Conservation (phyloP, 2,888 invertebrate species). For the Euphydryas editha region DNA sequence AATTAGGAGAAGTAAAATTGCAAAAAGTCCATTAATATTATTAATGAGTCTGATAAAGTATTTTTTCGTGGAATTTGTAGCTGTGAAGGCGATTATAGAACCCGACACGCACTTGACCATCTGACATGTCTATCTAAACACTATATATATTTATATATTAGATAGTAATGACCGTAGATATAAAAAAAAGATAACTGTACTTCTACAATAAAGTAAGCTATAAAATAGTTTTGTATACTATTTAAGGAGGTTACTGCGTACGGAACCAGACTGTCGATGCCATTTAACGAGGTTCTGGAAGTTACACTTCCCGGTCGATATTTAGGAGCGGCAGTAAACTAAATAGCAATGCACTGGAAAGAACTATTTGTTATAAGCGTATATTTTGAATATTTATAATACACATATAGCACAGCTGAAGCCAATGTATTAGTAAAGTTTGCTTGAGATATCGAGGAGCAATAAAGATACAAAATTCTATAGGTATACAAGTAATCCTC, state of each 20-base stretch:
- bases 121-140: not conserved
- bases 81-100: no score
- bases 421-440: not conserved
- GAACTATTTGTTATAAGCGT: constrained; percentile 13
- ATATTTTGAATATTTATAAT: not conserved
- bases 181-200: not conserved
- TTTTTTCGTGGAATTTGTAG: no score
- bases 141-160: not conserved
- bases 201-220: constrained; percentile 1
- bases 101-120: no score
- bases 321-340: constrained; percentile 56
- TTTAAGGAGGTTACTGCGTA: constrained; percentile 43
- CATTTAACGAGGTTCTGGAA: constrained; percentile 47
- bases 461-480: no score
- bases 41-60: no score
- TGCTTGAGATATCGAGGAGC: no score
- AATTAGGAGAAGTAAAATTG: no score
- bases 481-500: no score
- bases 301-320: constrained; percentile 60
- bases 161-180: not conserved
- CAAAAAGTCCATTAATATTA: no score
- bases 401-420: not conserved
- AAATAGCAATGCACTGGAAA: constrained; percentile 46
- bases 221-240: constrained; percentile 26
- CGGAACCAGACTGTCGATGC: constrained; percentile 39